A percentile compares a stretch with the other conserved stretches of the same genome.
Conservation (phyloP, 2,113 vertebrate genomes). For the Phylloscopus trochilus region DNA sequence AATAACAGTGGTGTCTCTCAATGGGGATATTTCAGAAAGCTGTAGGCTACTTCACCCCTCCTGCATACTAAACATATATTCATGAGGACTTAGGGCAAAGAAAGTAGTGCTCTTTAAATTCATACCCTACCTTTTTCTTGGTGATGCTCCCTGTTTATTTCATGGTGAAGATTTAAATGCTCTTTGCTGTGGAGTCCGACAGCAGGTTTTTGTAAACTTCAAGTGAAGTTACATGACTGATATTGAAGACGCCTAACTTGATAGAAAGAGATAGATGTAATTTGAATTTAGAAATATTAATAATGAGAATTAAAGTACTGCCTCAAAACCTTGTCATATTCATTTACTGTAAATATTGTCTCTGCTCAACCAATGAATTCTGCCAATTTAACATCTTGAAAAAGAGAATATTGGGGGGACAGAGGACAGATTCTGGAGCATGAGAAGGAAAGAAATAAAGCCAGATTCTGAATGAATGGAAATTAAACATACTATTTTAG, state of each 20-base stretch:
- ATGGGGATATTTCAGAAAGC: background rate
- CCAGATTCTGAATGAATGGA: background rate
- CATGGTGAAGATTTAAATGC: background rate
- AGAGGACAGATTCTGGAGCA: background rate
- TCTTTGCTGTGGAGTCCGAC: background rate
- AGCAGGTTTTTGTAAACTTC: background rate
- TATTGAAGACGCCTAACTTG: background rate
- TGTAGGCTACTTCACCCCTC: background rate
- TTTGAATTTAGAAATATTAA: background rate
- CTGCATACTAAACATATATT: background rate
- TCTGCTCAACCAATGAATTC: background rate
- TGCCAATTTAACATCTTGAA: background rate
- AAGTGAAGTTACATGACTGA: background rate
- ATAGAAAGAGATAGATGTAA: background rate
- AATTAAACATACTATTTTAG: background rate
- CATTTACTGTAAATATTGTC: background rate
- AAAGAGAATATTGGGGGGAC: background rate
- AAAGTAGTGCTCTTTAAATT: background rate
- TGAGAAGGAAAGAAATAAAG: background rate
- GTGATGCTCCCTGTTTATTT: background rate
- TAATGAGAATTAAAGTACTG: background rate
- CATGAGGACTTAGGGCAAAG: background rate
- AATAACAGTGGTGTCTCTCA: background rate
- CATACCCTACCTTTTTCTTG: background rate
- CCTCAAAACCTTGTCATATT: background rate